These are phyloP conservation scores for Callospermophilus lateralis DNA, from an alignment of 2,113 vertebrate genomes.

Conservation along the genomic window DNA sequence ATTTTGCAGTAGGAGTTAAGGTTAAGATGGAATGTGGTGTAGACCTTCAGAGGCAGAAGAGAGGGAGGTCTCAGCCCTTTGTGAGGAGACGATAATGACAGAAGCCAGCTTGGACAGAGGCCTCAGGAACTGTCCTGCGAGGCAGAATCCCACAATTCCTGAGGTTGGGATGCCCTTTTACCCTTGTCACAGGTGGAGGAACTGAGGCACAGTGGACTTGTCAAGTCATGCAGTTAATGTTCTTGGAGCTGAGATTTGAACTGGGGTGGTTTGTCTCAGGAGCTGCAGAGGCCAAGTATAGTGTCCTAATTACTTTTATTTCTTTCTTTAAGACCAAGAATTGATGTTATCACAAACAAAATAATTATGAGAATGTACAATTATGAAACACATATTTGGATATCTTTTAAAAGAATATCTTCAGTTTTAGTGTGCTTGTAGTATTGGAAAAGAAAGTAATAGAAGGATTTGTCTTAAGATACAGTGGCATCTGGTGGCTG, in stretches of 20 bases:
- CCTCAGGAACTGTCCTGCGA: neutral
- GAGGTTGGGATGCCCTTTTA: neutral
- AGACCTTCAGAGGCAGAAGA: neutral
- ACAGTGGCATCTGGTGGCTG: neutral
- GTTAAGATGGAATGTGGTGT: neutral
- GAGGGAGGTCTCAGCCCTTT: neutral
- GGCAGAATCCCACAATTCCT: neutral
- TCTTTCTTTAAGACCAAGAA: neutral
- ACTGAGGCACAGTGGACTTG: neutral
- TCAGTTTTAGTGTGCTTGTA: neutral
- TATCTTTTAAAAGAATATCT: neutral
- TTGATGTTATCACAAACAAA: neutral
- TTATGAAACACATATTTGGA: neutral
- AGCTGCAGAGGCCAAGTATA: neutral
- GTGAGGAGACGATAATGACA: rapidly evolving
- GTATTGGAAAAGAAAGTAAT: neutral
- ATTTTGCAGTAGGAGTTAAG: neutral
- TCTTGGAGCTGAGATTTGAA: neutral
- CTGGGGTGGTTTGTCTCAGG: neutral
- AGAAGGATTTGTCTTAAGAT: neutral
- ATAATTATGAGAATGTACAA: neutral
- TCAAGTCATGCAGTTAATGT: neutral
- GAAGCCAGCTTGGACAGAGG: neutral
- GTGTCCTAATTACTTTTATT: neutral
- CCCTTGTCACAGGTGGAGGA: neutral